Evolutionary conservation across 1,140 invertebrate genomes (phyloP).

Genomic region (Drosophila kurseongensis): DNA sequence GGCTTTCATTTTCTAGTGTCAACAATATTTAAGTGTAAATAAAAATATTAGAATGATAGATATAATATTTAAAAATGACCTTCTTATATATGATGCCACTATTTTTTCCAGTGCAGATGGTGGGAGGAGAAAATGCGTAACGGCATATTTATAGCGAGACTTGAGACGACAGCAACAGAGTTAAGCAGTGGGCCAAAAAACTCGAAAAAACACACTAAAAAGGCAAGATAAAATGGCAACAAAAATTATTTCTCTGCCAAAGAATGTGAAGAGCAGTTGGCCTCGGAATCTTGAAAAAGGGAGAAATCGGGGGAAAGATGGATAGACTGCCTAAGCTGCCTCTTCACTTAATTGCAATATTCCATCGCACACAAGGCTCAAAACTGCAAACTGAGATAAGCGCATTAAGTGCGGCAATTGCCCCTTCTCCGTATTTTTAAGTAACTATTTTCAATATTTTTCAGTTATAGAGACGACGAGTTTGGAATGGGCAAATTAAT

Average conservation of each 20-base stretch:
- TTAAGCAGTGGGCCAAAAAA: slow-evolving; percentile 17
- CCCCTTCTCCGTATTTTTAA: background rate
- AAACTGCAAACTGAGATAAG: slow-evolving; percentile 48
- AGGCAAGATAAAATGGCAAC: slow-evolving; percentile 10
- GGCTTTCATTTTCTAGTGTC: too few species aligned
- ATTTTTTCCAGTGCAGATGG: background rate
- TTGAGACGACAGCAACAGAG: slow-evolving; percentile 49
- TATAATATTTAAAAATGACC: too few species aligned
- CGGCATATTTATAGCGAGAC: slow-evolving; percentile 51
- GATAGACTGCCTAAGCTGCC: slow-evolving; percentile 52
- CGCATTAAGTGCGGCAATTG: slow-evolving; percentile 32
- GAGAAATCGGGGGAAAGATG: background rate
- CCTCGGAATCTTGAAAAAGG: background rate
- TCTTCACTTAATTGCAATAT: slow-evolving; percentile 60
- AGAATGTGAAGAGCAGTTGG: slow-evolving; percentile 18
- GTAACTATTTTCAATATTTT: slow-evolving; percentile 5
- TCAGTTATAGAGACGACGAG: slow-evolving; percentile 3
- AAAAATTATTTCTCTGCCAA: slow-evolving; percentile 26
- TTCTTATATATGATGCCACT: too few species aligned
- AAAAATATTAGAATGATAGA: too few species aligned
- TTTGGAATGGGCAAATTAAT: background rate
- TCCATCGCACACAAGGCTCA: slow-evolving; percentile 34
- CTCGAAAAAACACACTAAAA: slow-evolving; percentile 12
- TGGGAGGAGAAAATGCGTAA: slow-evolving; percentile 36
- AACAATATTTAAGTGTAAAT: too few species aligned